These are phyloP conservation scores for Parapristionchus giblindavisi DNA, from an alignment of 2,888 invertebrate genomes.

Conservation along the genomic window DNA sequence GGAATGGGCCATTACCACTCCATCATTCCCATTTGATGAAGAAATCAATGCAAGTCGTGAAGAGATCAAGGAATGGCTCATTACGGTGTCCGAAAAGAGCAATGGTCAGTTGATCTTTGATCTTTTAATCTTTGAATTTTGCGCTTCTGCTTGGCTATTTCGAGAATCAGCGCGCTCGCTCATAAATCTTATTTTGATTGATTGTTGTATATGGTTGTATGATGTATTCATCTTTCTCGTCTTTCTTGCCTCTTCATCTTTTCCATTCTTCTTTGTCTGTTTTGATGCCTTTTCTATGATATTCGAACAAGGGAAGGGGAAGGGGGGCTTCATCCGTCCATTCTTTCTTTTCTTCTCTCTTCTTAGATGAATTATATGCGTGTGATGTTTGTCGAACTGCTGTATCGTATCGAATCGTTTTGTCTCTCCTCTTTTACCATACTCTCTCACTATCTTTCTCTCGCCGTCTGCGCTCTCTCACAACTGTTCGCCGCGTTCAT, in stretches of 20 bases:
- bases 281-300: conserved; percentile 15
- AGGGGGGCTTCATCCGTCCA: no score
- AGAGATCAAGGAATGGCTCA: conserved; percentile 60
- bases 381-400: not conserved
- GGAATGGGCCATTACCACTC: conserved; percentile 62
- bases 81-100: conserved; percentile 55
- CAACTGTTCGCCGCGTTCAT: not conserved
- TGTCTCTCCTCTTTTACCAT: not conserved
- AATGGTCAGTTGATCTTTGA: conserved; percentile 54
- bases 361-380: not conserved
- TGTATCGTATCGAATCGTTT: not conserved
- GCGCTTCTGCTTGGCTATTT: not conserved
- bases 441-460: conserved; percentile 32
- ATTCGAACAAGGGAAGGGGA: not conserved
- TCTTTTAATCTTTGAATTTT: not conserved
- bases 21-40: conserved; percentile 65
- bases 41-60: conserved; percentile 51
- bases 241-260: conserved; percentile 8
- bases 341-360: not conserved
- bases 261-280: not conserved
- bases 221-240: not conserved
- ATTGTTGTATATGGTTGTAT: not conserved
- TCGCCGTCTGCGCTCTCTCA: not conserved
- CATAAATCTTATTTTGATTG: not conserved
- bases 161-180: not conserved